Percentiles rank a stretch among this genome's conserved stretches.
phyloP scores from a whole-genome alignment of 2,888 invertebrate species.

The Cerceris ruficornis region DNA sequence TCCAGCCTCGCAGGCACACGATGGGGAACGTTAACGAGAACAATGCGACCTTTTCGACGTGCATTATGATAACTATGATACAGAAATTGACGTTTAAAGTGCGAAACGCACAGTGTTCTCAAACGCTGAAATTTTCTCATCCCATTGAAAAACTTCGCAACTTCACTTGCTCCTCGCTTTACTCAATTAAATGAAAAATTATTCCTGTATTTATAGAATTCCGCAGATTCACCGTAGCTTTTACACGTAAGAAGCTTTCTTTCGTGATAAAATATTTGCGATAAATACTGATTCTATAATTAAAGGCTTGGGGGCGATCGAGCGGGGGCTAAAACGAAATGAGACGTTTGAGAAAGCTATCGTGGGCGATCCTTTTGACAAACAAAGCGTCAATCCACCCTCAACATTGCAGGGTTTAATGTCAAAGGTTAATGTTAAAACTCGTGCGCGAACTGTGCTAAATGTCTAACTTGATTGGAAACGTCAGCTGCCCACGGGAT shows the following conservation, averaged over 20 bases:
- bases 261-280: too few relatives aligned
- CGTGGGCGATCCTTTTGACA: not conserved
- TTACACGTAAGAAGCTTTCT: too few relatives aligned
- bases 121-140: not conserved
- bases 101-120: not conserved
- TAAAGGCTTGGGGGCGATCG: too few relatives aligned
- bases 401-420: constrained; percentile 1
- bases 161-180: too few relatives aligned
- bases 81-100: constrained; percentile 1
- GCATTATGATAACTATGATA: not conserved
- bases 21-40: constrained; percentile 3
- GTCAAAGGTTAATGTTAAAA: constrained; percentile 14
- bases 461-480: constrained; percentile 5
- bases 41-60: constrained; percentile 1
- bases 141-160: too few relatives aligned
- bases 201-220: too few relatives aligned
- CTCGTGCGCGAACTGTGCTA: not conserved
- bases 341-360: not conserved
- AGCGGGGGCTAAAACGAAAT: too few relatives aligned
- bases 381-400: constrained; percentile 4
- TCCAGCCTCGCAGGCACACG: not conserved
- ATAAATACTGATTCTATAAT: too few relatives aligned
- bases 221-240: too few relatives aligned
- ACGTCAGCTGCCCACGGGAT: not conserved
- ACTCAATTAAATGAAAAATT: too few relatives aligned